Base-by-base conservation (phyloP, 2,888 invertebrate genomes). In the Nesidiocoris tenuis region DNA sequence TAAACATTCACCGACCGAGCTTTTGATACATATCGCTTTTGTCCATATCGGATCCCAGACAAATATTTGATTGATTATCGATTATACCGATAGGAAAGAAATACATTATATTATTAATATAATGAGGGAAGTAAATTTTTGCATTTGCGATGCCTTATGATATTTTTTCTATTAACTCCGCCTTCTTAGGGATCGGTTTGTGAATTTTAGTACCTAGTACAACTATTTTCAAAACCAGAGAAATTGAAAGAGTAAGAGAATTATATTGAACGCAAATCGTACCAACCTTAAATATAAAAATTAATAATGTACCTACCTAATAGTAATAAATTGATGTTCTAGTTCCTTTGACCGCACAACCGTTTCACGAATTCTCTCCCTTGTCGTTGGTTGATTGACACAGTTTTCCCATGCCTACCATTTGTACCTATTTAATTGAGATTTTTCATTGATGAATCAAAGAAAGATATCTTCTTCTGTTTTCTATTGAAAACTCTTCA, bases 81-180 rank as follows among this genome's bases (percentile, higher is more conserved):
- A 70, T 59, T 77, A 77, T 75, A 74, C 63, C 24, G 23, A 70
- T 72, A 72, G 23, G 61, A 39, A 55, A 65, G 57, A 75, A 77
- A 67, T 75, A 72, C 54, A 74, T 77, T 70, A 66, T 72, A 57
- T 61, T 25, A 70, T n/a, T 19, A 71, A 75, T 75, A 71, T 63
- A 70, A 76, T 64, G 57, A 70, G 19, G 67, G 67, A 59, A 75
- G 54, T 24, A 74, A 70, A 78, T 71, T 75, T 75, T 75, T 78
- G 78, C 78, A 78, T 78, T 78, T 78, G 71, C 66, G 75, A 77
- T 77, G 78, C 78, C 78, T 78, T 78, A 76, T 55, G 74, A 78
- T 78, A 77, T 77, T 72, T 72, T 72, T 72, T 72, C 76, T 78
- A 76, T 78, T 77, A 78, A 74, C 76, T 74, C 72, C 67, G 78